A percentile compares a stretch with the other conserved stretches of the same genome.
Conservation (phyloP, 2,797 vertebrate genomes). For the Natrix natrix region DNA sequence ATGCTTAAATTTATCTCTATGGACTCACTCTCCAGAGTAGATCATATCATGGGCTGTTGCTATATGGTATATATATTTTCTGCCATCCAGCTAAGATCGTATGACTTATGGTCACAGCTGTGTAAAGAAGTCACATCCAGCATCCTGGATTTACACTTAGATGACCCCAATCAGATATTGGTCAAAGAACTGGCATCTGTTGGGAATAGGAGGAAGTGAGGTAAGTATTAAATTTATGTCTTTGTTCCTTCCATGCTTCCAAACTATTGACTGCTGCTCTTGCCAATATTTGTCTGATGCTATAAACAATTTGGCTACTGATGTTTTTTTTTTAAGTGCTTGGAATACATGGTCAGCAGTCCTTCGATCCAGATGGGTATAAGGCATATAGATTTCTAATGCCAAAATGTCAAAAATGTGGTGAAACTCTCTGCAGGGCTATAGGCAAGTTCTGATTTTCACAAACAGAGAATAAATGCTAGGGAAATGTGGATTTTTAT, state of each 20-base stretch:
- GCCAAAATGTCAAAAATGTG: background rate
- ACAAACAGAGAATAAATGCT: background rate
- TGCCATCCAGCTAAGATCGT: background rate
- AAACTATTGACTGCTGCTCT: background rate
- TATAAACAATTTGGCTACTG: background rate
- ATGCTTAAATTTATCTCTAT: background rate
- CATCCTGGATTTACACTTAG: background rate
- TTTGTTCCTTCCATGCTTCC: background rate
- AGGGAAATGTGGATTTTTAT: background rate
- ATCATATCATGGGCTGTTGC: background rate
- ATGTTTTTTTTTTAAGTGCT: background rate
- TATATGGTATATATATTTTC: background rate
- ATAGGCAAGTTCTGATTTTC: background rate
- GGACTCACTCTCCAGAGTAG: background rate
- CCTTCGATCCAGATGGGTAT: background rate
- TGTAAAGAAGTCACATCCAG: background rate
- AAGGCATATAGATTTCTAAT: background rate
- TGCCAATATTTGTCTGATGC: background rate
- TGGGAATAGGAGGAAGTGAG: background rate
- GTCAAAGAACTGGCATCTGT: background rate
- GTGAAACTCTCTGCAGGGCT: background rate
- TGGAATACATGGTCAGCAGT: background rate
- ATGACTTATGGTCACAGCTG: background rate
- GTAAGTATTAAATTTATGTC: background rate
- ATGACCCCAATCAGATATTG: background rate